Conservation (phyloP, 2,797 vertebrate species). For the Enoplosus armatus region DNA sequence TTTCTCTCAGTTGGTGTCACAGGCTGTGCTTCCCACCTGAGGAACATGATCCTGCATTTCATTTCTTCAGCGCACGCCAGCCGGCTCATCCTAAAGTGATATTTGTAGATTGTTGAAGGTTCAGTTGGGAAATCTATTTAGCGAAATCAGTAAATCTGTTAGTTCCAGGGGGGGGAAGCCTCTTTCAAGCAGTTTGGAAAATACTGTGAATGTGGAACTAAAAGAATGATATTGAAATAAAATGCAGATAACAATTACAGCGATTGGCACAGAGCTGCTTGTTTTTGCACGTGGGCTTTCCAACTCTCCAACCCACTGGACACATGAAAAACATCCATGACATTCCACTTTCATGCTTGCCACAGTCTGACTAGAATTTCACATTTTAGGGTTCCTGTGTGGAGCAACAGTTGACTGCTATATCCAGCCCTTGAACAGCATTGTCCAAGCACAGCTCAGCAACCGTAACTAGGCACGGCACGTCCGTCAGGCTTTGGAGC, state of each 20-base stretch:
- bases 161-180: too few relatives aligned
- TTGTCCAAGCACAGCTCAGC: slow-evolving; percentile 18
- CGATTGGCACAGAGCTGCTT: not conserved
- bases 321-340: slow-evolving; percentile 3
- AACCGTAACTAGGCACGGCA: slow-evolving; percentile 10
- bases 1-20: slow-evolving; percentile 47
- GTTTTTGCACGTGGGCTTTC: not conserved
- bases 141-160: slow-evolving; percentile 67
- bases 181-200: slow-evolving; percentile 18
- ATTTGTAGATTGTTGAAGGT: slow-evolving; percentile 48
- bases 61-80: slow-evolving; percentile 33
- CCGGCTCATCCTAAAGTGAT: slow-evolving; percentile 56
- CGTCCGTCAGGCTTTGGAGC: not conserved
- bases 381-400: not conserved
- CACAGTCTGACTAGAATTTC: not conserved
- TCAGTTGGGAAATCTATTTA: slow-evolving; percentile 62
- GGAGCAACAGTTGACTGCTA: not conserved
- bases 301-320: not conserved
- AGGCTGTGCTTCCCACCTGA: slow-evolving; percentile 51
- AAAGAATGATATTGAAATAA: slow-evolving; percentile 5
- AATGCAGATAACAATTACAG: not conserved
- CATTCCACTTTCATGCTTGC: not conserved
- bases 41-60: slow-evolving; percentile 53
- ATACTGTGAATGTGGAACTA: slow-evolving; percentile 13
- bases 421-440: not conserved